Conservation (phyloP, 2,113 vertebrate genomes). For the Sprattus sprattus region DNA sequence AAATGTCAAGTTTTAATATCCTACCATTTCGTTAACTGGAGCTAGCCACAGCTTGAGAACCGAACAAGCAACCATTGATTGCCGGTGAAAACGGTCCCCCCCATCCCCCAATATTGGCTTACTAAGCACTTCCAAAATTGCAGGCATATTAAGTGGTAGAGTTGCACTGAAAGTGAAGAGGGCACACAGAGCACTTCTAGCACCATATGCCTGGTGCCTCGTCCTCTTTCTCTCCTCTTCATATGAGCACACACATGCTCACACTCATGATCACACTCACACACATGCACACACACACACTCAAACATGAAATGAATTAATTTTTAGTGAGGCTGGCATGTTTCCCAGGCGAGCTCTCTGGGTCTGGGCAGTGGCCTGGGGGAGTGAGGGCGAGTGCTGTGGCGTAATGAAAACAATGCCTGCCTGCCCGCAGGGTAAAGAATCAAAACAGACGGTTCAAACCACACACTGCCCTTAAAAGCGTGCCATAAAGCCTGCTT, state of each 20-base stretch:
- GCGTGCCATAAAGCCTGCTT: constrained; percentile 10
- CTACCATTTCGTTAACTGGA: background rate
- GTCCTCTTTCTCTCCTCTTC: constrained; percentile 2
- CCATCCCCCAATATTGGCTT: background rate
- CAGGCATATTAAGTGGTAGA: constrained; percentile 10
- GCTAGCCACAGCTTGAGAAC: constrained; percentile 1
- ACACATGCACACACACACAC: constrained; percentile 31
- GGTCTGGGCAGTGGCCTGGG: background rate
- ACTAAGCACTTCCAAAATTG: background rate
- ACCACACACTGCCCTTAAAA: constrained; percentile 36
- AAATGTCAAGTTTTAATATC: constrained; percentile 11
- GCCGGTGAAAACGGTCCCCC: background rate
- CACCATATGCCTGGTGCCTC: constrained; percentile 9
- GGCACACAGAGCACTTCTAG: background rate
- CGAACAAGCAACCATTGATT: constrained; percentile 11
- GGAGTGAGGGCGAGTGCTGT: constrained; percentile 7
- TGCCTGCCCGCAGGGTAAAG: constrained; percentile 14
- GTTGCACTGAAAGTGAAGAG: background rate
- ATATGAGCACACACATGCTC: constrained; percentile 11
- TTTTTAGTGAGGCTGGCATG: constrained; percentile 25
- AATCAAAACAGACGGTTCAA: constrained; percentile 18
- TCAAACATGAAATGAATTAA: constrained; percentile 24
- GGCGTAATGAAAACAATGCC: constrained; percentile 40
- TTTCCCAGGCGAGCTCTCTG: constrained; percentile 12
- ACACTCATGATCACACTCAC: no score